Percentiles rank a stretch among this genome's conserved stretches.
phyloP scores from a whole-genome alignment of 2,113 vertebrate species.

The Dissostichus mawsoni region DNA sequence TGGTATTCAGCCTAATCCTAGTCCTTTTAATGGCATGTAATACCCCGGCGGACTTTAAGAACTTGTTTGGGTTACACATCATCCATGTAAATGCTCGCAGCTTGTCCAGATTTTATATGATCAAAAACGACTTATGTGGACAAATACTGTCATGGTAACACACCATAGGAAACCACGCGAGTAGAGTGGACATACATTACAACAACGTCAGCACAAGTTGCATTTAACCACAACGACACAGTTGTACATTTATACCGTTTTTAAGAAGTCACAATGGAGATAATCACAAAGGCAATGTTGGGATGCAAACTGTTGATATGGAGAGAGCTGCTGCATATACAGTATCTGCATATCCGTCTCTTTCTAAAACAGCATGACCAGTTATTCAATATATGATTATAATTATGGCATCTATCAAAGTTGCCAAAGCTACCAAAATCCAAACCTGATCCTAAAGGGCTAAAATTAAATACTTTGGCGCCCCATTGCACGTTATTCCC shows the following conservation, averaged over 20 bases:
- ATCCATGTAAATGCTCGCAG: too few species aligned
- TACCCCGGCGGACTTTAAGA: too few species aligned
- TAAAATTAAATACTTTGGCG: not conserved
- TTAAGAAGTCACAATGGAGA: slow-evolving; percentile 40
- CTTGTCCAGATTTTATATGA: too few species aligned
- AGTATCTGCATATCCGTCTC: not conserved
- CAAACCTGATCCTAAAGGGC: not conserved
- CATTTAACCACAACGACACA: slow-evolving; percentile 38
- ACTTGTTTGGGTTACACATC: too few species aligned
- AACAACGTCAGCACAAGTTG: slow-evolving; percentile 29
- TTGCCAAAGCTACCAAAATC: not conserved
- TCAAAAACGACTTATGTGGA: not conserved
- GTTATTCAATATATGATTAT: not conserved
- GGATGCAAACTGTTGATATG: slow-evolving; percentile 13
- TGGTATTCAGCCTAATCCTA: too few species aligned
- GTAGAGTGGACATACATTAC: slow-evolving; percentile 13
- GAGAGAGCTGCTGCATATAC: not conserved
- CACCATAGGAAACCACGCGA: slow-evolving; percentile 41
- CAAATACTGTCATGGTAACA: slow-evolving; percentile 29
- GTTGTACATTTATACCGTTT: not conserved
- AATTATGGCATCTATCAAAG: not conserved
- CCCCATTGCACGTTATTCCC: not conserved
- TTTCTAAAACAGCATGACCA: not conserved
- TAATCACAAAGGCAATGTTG: slow-evolving; percentile 26
- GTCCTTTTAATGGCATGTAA: too few species aligned